These are phyloP conservation scores for Anguilla obscura DNA, from an alignment of 2,797 vertebrate genomes.

Conservation along the genomic window DNA sequence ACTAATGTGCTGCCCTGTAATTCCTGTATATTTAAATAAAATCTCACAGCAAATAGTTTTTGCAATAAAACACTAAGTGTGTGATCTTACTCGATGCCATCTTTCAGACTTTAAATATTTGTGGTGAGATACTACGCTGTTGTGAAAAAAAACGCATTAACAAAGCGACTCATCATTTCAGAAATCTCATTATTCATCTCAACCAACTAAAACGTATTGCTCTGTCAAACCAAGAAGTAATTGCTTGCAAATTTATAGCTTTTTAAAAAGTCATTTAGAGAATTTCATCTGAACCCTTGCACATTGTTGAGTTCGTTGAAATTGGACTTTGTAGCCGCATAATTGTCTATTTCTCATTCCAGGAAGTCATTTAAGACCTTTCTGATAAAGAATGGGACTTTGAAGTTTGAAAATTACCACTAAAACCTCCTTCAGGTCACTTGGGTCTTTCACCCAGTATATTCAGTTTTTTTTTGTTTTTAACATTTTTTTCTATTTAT, in stretches of 20 bases:
- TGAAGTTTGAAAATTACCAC: background rate
- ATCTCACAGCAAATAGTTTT: background rate
- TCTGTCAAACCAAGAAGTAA: background rate
- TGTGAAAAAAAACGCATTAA: background rate
- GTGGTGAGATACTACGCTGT: background rate
- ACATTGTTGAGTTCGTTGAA: background rate
- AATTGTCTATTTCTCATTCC: slow-evolving; percentile 2
- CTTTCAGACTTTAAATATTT: background rate
- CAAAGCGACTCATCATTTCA: background rate
- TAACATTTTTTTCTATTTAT: background rate
- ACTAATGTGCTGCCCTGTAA: background rate
- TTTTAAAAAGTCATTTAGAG: background rate
- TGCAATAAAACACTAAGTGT: background rate
- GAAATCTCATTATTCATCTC: background rate
- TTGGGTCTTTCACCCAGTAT: background rate
- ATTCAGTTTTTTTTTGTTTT: background rate
- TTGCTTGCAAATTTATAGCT: background rate
- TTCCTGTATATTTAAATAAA: background rate
- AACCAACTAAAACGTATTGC: background rate
- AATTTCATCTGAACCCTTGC: background rate
- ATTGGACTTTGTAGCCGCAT: background rate
- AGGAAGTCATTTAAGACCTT: background rate
- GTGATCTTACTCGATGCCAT: background rate
- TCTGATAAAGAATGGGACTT: background rate
- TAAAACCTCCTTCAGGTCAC: background rate